Percentiles rank a stretch among this genome's conserved stretches.
Conservation (phyloP, 2,888 invertebrate species). For the Hirtodrosophila histrioides region DNA sequence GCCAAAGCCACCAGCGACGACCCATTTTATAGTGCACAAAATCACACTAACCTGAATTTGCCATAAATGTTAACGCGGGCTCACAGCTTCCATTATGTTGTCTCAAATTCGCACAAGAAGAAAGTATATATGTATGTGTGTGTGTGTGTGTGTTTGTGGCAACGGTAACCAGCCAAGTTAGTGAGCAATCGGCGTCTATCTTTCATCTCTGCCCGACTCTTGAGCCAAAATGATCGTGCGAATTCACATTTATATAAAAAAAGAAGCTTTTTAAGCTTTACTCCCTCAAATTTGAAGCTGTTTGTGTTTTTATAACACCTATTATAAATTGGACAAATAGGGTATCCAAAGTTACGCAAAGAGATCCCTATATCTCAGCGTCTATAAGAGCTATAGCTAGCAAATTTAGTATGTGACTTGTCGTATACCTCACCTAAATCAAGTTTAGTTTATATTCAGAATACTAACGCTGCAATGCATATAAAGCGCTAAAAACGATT, state of each 20-base stretch:
- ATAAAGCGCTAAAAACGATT: no score
- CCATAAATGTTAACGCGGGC: slow-evolving; percentile 58
- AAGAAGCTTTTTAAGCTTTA: slow-evolving; percentile 12
- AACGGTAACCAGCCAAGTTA: slow-evolving; percentile 1
- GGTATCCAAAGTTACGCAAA: slow-evolving; percentile 12
- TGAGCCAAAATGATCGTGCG: slow-evolving; percentile 57
- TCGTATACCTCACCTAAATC: background rate
- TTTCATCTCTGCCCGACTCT: slow-evolving; percentile 28
- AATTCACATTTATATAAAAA: slow-evolving; percentile 45
- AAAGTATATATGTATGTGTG: slow-evolving; percentile 35
- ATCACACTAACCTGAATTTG: slow-evolving; percentile 77
- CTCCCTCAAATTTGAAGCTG: slow-evolving; percentile 4
- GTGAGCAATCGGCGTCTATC: slow-evolving; percentile 31
- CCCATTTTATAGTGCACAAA: slow-evolving; percentile 72
- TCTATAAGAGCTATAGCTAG: background rate
- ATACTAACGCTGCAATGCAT: no score
- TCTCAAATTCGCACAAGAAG: slow-evolving; percentile 59
- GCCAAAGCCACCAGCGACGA: slow-evolving; percentile 39
- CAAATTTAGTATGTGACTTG: background rate
- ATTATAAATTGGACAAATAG: slow-evolving; percentile 19
- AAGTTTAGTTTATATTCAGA: background rate
- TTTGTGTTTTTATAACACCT: slow-evolving; percentile 13
- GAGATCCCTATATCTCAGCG: no score
- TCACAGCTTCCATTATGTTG: slow-evolving; percentile 42
- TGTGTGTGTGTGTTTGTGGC: slow-evolving; percentile 5